Evolutionary conservation across 2,888 invertebrate species (phyloP), one percentile per base, ranked within the genome.

Genomic region (Heliconius hortense): DNA sequence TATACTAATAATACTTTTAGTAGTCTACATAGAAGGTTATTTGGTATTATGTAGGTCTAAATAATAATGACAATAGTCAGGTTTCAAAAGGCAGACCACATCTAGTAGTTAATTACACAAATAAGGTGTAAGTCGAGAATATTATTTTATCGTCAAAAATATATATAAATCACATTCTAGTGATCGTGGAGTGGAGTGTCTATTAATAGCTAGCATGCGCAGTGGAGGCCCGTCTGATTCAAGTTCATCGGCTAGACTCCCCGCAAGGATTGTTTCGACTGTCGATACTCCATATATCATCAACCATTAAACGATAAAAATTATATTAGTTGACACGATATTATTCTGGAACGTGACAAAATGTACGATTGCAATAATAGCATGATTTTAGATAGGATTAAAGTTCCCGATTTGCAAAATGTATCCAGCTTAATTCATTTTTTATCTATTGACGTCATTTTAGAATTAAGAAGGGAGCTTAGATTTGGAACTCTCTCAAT

Each of bases 211-310:
- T 89, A 89, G 84, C 82, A 78, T 80, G 81, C 85, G 82, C 86
- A 87, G 90, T 86, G 92, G 90, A 89, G 92, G 91, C 89, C 89
- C 84, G 81, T 81, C 83, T 77, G 83, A 87, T 86, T 88, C 89
- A 91, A 90, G 91, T 91, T 92, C 90, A 90, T 89, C 87, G 87
- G 85, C 87, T 89, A 89, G 83, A 87, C 85, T 85, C 88, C 89
- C 91, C 90, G 88, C 90, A 88, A 87, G 86, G 89, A 85, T 83
- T 78, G 73, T 78, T 77, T 75, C 72, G 75, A 73, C 74, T 72
- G 59, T 71, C 77, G 71, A 79, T 77, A 77, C 74, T 76, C 72
- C 74, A 76, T 69, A 53, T 56, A 69, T 53, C 48, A 31, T 69
- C n/a, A n/a, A 31, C 68, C 53, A 69, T 53, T 69, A n/a, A 53